Conservation (phyloP, 1,140 invertebrate genomes). For the Drosophila novamexicana region DNA sequence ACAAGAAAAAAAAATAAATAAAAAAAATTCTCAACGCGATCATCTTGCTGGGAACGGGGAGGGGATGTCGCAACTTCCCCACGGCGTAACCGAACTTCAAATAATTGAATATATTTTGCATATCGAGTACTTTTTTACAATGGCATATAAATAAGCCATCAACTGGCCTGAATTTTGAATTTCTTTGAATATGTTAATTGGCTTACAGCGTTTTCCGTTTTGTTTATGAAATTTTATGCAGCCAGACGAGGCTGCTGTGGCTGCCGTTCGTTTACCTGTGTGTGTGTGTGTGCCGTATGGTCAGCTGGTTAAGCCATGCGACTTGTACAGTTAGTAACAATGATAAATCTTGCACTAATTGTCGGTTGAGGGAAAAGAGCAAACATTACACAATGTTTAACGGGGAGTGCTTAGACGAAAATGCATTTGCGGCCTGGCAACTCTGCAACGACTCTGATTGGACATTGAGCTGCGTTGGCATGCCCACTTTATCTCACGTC, state of each 20-base stretch:
- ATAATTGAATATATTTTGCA: slow-evolving; percentile 30
- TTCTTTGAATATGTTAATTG: slow-evolving; percentile 44
- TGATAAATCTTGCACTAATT: slow-evolving; percentile 46
- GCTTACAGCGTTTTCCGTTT: slow-evolving; percentile 45
- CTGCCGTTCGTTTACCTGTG: background rate
- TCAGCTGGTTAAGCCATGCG: slow-evolving; percentile 46
- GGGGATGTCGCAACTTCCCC: slow-evolving; percentile 16
- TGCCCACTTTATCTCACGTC: slow-evolving; percentile 31
- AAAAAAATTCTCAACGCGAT: background rate
- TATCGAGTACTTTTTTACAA: slow-evolving; percentile 22
- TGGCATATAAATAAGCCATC: slow-evolving; percentile 19
- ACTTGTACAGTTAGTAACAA: slow-evolving; percentile 43
- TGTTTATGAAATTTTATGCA: slow-evolving; percentile 43
- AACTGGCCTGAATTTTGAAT: slow-evolving; percentile 20
- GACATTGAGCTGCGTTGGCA: slow-evolving; percentile 54
- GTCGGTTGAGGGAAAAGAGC: slow-evolving; percentile 6
- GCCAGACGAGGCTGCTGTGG: slow-evolving; percentile 14
- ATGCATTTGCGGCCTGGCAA: slow-evolving; percentile 46
- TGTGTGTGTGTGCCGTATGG: slow-evolving; percentile 11
- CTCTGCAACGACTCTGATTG: slow-evolving; percentile 33
- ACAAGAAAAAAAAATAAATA: slow-evolving; percentile 2
- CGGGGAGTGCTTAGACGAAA: slow-evolving; percentile 5
- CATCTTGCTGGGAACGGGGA: too few relatives aligned
- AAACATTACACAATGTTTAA: slow-evolving; percentile 52
- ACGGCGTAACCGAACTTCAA: slow-evolving; percentile 33